Base-by-base conservation (phyloP, 2,113 vertebrate genomes). In the Forbesichthys agassizii region DNA sequence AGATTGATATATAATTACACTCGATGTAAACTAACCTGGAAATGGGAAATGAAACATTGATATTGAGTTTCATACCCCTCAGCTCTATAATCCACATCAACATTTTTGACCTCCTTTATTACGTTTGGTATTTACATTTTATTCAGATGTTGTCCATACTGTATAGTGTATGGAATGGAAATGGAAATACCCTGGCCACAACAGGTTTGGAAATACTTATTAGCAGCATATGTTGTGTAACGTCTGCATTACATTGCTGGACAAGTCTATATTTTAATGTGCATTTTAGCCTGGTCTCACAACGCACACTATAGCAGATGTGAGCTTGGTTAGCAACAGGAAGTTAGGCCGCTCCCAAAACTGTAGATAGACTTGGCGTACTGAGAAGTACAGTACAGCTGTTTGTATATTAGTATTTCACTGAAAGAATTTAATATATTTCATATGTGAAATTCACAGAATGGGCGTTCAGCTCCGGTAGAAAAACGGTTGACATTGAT, bases 251-350 rank as follows among this genome's bases (percentile, higher is more conserved):
- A 16, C 33, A 47, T 47, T 33, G 51, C 56, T 16, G 56, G 55
- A 64, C 57, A 56, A 33, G 54, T 68, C 51, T 48, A 48, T 20
- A 62, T 20, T 18, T 52, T 9, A 33, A 33, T 18, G 8, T 47
- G 7, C 5, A 42, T 14, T 42, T n/a, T 69, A 67, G 73, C 65
- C 68, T 73, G 59, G 63, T 75, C 71, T 74, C 68, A 78, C 48
- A 42, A 60, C 64, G 18, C 79, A 64, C 72, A 80, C 36, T 63
- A 12, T 3, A 65, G 56, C 78, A 87, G 81, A 84, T 88, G 71
- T 84, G 63, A 68, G 52, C 72, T 60, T 63, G 47, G 48, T 73
- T 54, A 68, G 57, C 65, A 54, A 73, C 54, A 54, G 64, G 48
- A 72, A 79, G 59, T 33, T 10, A 20, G 12, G 42, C 71, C 42